Conservation (phyloP, 2,797 vertebrate genomes). For the Erethizon dorsatum region DNA sequence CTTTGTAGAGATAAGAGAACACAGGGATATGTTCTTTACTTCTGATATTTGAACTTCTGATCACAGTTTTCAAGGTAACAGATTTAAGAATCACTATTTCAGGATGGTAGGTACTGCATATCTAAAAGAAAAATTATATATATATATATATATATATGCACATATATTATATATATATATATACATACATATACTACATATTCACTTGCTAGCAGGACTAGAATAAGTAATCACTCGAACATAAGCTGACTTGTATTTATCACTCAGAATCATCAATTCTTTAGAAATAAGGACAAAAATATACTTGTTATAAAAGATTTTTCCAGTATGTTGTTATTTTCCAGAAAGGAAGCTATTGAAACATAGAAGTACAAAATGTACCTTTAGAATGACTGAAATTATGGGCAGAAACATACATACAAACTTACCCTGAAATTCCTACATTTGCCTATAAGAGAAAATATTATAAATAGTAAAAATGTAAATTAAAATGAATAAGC, state of each 20-base stretch:
- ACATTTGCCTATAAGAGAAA: not conserved
- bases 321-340: slow-evolving; percentile 32
- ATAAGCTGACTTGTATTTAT: not conserved
- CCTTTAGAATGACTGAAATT: not conserved
- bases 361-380: slow-evolving; percentile 19
- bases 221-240: not conserved
- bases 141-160: not conserved
- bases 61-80: slow-evolving; percentile 88
- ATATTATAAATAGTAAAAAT: not conserved
- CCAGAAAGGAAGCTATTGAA: slow-evolving; percentile 43
- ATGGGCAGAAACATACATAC: slow-evolving; percentile 32
- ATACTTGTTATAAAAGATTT: slow-evolving; percentile 24
- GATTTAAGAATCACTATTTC: slow-evolving; percentile 90
- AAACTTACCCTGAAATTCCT: slow-evolving; percentile 33
- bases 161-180: too few relatives aligned
- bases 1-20: slow-evolving; percentile 92
- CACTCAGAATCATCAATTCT: not conserved
- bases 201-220: slow-evolving; percentile 16
- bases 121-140: slow-evolving; percentile 73
- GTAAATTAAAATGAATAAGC: slow-evolving; percentile 1
- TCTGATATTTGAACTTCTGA: slow-evolving; percentile 92
- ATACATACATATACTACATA: too few relatives aligned
- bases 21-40: slow-evolving; percentile 92
- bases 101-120: slow-evolving; percentile 91
- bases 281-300: slow-evolving; percentile 47